Evolutionary conservation across 1,140 invertebrate species (phyloP).

Genomic region (Scaptomyza montana): DNA sequence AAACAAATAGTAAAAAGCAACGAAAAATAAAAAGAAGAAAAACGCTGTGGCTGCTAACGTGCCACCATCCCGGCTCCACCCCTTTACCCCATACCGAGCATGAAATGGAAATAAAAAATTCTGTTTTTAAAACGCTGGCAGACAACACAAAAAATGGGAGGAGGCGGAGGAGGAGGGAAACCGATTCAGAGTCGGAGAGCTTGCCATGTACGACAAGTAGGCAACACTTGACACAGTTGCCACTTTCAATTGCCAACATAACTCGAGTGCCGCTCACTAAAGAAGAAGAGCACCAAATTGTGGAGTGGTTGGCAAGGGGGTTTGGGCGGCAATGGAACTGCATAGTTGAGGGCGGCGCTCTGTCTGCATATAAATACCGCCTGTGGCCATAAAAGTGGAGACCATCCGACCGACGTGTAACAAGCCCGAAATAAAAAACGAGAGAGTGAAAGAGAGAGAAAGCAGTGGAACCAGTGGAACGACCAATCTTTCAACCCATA

Average conservation of each 20-base stretch:
- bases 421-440: constrained; percentile 38
- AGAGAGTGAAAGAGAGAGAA: too few relatives aligned
- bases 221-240: constrained; percentile 83
- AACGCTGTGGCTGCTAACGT: constrained; percentile 25
- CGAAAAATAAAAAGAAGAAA: constrained; percentile 13
- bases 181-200: constrained; percentile 32
- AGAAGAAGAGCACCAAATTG: constrained; percentile 20
- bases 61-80: background rate
- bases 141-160: constrained; percentile 1
- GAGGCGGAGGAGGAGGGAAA: background rate
- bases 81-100: background rate
- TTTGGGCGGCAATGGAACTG: background rate
- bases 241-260: constrained; percentile 83
- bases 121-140: constrained; percentile 73
- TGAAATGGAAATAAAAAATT: constrained; percentile 75
- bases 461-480: constrained; percentile 24
- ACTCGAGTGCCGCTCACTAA: constrained; percentile 68
- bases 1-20: background rate
- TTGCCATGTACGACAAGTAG: constrained; percentile 80
- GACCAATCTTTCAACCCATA: constrained; percentile 30
- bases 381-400: constrained; percentile 84
- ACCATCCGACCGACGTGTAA: constrained; percentile 75
- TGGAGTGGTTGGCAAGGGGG: background rate
- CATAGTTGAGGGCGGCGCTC: constrained; percentile 60
- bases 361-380: constrained; percentile 84